These are phyloP conservation scores for Pygoscelis adeliae DNA, from an alignment of 2,113 vertebrate genomes.

Conservation along the genomic window DNA sequence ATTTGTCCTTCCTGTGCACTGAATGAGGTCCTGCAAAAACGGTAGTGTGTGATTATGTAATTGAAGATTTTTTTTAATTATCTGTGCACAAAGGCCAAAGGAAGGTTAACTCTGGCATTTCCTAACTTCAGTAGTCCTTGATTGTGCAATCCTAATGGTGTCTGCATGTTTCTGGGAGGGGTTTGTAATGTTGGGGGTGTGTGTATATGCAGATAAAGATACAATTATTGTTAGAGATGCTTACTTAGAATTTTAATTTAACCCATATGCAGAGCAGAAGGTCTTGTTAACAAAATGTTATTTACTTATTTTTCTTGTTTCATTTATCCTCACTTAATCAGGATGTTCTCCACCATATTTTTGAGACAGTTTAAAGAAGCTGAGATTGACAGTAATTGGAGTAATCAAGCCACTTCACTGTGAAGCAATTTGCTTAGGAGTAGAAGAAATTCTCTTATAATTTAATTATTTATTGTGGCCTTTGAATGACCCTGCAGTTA, in stretches of 20 bases:
- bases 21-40: conserved; percentile 24
- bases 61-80: conserved; percentile 25
- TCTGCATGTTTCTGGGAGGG: background rate
- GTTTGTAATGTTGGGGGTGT: background rate
- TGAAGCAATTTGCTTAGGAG: conserved; percentile 22
- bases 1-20: conserved; percentile 58
- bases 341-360: conserved; percentile 42
- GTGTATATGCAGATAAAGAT: background rate
- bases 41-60: conserved; percentile 29
- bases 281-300: background rate
- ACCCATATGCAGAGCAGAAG: background rate
- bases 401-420: conserved; percentile 49
- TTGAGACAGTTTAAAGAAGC: conserved; percentile 41
- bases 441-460: conserved; percentile 28
- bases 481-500: conserved; percentile 1
- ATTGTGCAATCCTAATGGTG: conserved; percentile 5
- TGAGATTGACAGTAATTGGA: conserved; percentile 50
- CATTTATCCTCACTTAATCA: background rate
- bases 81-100: conserved; percentile 28
- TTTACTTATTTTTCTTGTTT: conserved; percentile 25
- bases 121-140: conserved; percentile 21
- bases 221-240: background rate
- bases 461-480: conserved; percentile 20
- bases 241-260: background rate
- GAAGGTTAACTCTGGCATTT: conserved; percentile 59